Base-by-base conservation (phyloP, 2,113 vertebrate genomes). In the Gallinago media region DNA sequence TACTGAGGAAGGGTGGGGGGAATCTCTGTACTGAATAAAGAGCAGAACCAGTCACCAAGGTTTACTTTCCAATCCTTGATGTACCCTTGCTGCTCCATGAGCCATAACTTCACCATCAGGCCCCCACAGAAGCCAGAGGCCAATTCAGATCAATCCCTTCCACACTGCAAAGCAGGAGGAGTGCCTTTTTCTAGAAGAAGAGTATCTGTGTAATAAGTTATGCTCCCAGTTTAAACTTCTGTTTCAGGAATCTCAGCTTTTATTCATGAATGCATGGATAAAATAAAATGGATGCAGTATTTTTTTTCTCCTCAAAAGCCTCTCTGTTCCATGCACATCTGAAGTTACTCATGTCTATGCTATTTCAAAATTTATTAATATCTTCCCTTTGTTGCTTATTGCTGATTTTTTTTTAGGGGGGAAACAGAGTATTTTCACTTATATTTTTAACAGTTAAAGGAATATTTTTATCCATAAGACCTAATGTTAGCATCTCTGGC, bases 141-240 rank as follows among this genome's bases (percentile, higher is more conserved):
- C 68, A 19, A n/a, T 63, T 62, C n/a, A 70, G 17, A 36, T 27
- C 8, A 25, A 46, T 18, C 44, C 15, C 10, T 76, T 65, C 70
- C 58, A 63, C 0, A 0, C 0, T 75, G 29, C 11, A 70, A 52
- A 62, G 58, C 29, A 56, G 46, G n/a, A 82, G 11, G 1, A 21
- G 4, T 5, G 7, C 2, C 2, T 31, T 89, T 68, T 65, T 34
- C 38, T 88, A 38, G 29, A 79, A 38, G 27, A 84, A 63, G 40
- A 34, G 13, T 17, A 56, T 40, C 22, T 47, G 8, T 29, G 25
- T 21, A 46, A 7, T 10, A 12, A 92, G 8, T 31, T 86, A 32
- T 38, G 9, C 15, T 52, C 4, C 36, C 11, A 17, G 4, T 34
- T 74, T 46, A 71, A 80, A 66, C 15, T 38, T 49, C 31, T 62